Conservation (phyloP, 2,888 invertebrate genomes). For the Xestia xanthographa region DNA sequence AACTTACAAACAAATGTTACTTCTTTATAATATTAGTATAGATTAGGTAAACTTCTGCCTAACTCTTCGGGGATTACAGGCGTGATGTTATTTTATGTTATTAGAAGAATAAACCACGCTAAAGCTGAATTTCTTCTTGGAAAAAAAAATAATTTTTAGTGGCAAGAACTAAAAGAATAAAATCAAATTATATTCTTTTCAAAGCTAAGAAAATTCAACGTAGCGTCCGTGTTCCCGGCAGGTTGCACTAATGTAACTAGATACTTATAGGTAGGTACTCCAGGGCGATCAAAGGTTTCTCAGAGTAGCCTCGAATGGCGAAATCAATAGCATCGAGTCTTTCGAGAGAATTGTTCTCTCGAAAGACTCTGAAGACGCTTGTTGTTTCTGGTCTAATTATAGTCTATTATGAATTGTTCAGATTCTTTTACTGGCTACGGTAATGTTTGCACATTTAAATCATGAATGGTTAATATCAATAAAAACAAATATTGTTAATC, state of each 20-base stretch:
- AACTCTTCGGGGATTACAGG: too few relatives aligned
- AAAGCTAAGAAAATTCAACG: background rate
- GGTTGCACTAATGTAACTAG: slow-evolving; percentile 19
- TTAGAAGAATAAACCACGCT: background rate
- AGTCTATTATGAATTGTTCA: slow-evolving; percentile 11
- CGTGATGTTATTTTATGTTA: too few relatives aligned
- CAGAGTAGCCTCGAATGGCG: slow-evolving; percentile 17
- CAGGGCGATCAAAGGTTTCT: slow-evolving; percentile 9
- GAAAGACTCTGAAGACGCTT: slow-evolving; percentile 6
- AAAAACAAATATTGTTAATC: background rate
- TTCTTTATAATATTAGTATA: too few relatives aligned
- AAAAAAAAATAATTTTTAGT: background rate
- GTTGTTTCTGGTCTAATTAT: slow-evolving; percentile 26
- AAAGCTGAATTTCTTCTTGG: background rate
- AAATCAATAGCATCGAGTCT: slow-evolving; percentile 29
- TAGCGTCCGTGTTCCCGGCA: background rate
- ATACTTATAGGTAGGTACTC: background rate
- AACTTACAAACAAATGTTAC: too few relatives aligned
- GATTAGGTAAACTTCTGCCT: too few relatives aligned
- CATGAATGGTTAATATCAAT: background rate
- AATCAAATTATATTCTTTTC: background rate
- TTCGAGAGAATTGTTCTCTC: slow-evolving; percentile 1
- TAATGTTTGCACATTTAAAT: slow-evolving; percentile 1
- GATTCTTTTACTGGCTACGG: slow-evolving; percentile 1
- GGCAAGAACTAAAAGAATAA: background rate